phyloP scores from a whole-genome alignment of 2,888 invertebrate genomes.

The Drosophila colorata region DNA sequence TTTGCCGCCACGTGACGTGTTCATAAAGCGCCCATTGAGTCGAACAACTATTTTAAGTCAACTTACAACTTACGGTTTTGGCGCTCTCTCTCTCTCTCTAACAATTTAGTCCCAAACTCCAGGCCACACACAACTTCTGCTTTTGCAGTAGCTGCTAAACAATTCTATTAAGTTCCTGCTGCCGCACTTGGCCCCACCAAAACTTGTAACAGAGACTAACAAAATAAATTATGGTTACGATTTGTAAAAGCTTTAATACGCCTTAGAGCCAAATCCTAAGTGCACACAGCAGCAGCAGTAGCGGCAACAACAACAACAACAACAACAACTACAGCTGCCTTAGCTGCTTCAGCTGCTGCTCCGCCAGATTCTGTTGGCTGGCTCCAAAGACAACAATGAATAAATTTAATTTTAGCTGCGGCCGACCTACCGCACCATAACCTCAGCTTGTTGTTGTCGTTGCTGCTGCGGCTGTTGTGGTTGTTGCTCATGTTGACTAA shows the following conservation, averaged over 20 bases:
- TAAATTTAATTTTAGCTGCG: conserved; percentile 76
- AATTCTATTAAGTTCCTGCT: conserved; percentile 47
- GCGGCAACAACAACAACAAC: conserved; percentile 17
- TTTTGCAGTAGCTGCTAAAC: conserved; percentile 6
- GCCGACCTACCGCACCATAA: conserved; percentile 74
- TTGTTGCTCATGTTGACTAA: conserved; percentile 73
- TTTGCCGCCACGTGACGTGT: conserved; percentile 21
- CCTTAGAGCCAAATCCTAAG: conserved; percentile 76
- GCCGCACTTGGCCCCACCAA: conserved; percentile 8
- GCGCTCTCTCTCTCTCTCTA: not conserved
- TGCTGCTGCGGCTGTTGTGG: conserved; percentile 45
- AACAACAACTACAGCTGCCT: conserved; percentile 30
- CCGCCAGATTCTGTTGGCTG: conserved; percentile 32
- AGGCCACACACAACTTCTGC: conserved; percentile 13
- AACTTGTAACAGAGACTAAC: conserved; percentile 62
- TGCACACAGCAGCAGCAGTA: conserved; percentile 60
- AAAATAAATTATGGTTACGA: conserved; percentile 79
- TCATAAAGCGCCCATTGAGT: conserved; percentile 5
- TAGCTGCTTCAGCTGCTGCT: conserved; percentile 23
- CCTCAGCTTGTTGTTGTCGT: conserved; percentile 36
- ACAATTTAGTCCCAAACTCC: conserved; percentile 43
- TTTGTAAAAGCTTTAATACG: conserved; percentile 79
- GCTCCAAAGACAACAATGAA: conserved; percentile 74
- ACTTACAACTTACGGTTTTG: not conserved
- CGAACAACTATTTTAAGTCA: not conserved